Percentiles rank a stretch among this genome's conserved stretches.
Conservation (phyloP, 2,797 vertebrate genomes). For the Steatocranus sp. region DNA sequence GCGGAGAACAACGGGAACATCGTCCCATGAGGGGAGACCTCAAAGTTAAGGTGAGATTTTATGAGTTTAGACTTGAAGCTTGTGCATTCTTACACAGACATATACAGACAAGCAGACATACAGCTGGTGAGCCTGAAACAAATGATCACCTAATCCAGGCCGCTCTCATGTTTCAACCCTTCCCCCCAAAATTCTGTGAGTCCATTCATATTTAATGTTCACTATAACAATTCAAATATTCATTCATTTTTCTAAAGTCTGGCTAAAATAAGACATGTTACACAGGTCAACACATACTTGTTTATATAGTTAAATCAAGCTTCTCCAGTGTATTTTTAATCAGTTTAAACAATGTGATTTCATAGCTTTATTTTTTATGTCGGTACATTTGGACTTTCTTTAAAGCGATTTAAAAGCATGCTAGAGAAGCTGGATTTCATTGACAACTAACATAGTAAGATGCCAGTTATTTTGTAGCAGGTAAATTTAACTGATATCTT, state of each 20-base stretch:
- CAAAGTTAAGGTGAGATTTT: constrained; percentile 48
- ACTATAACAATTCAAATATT: background rate
- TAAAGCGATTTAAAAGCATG: background rate
- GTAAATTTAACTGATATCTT: background rate
- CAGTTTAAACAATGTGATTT: background rate
- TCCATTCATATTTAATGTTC: background rate
- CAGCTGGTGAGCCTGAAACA: constrained; percentile 54
- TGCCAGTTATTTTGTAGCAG: background rate
- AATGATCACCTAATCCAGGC: constrained; percentile 48
- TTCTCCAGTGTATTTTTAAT: background rate
- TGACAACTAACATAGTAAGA: background rate
- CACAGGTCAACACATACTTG: background rate
- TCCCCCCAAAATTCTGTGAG: background rate
- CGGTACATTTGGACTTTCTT: background rate
- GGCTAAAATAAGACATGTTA: background rate
- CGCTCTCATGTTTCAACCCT: constrained; percentile 18
- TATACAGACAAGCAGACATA: constrained; percentile 9
- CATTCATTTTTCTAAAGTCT: background rate
- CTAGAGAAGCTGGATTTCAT: background rate
- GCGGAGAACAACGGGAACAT: constrained; percentile 30
- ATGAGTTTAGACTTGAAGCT: constrained; percentile 46
- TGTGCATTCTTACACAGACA: constrained; percentile 8
- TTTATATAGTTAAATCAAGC: background rate
- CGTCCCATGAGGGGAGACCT: constrained; percentile 56
- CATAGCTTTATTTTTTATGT: background rate